Base-by-base conservation (phyloP, 2,113 vertebrate species). In the Nannobrachium achirus region DNA sequence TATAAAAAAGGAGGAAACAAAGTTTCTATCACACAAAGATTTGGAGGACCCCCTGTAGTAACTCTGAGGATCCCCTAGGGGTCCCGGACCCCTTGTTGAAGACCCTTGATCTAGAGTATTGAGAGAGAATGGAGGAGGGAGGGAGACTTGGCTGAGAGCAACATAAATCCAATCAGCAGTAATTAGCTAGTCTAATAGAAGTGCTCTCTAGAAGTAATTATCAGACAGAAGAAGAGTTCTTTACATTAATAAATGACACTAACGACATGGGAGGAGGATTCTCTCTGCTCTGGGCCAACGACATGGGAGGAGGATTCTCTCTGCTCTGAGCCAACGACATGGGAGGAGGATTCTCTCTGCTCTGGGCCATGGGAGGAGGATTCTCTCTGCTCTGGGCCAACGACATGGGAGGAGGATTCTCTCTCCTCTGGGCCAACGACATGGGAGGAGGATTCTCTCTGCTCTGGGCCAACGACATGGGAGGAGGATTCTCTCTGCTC, bases 121-220 rank as follows among this genome's bases (percentile, higher is more conserved):
- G n/a, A n/a, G n/a, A n/a, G n/a, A n/a, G n/a, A n/a, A n/a, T n/a
- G n/a, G 25, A 33, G 0, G 48, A 46, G 52, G 56, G 15, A 38
- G 56, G 13, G 39, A 10, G 38, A 72, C 16, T 15, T 41, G 64
- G 15, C 19, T 7, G 10, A 19, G 69, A 68, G 75, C 69, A 86
- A 81, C 82, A 87, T 63, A 87, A 84, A 86, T 83, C 83, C 53
- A 61, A 91, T 87, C 89, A 93, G 91, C 74, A 85, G 80, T 86
- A 91, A 91, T 93, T 91, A 93, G 81, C 83, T 71, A 71, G 79
- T 87, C 86, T 88, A 89, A 91, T 89, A 89, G 85, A 90, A 90
- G 91, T 81, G 75, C 84, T 82, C 86, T 86, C 81, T 87, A 88
- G 82, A 87, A 86, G 86, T 89, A 89, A 91, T 91, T 91, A 90